Evolutionary conservation across 2,888 invertebrate genomes (phyloP).

Genomic region (Tinea trinotella): DNA sequence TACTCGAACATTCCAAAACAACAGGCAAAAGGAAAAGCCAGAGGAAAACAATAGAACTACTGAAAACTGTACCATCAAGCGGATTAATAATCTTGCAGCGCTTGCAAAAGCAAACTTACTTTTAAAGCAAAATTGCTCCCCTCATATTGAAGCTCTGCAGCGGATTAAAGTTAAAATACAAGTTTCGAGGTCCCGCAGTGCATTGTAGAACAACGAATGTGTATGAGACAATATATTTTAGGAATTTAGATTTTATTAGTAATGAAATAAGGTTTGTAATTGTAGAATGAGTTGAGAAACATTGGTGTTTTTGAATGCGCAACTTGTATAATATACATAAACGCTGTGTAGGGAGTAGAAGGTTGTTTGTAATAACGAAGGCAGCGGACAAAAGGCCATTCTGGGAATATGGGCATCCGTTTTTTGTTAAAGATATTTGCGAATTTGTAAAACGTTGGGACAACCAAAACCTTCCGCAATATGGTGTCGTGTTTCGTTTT

Average conservation of each 20-base stretch:
- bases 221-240: not conserved
- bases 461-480: not conserved
- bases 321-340: conserved; percentile 52
- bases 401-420: conserved; percentile 50
- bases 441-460: conserved; percentile 46
- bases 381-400: conserved; percentile 58
- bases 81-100: conserved; percentile 6
- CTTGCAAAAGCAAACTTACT: not conserved
- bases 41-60: not conserved
- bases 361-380: conserved; percentile 39
- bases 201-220: not conserved
- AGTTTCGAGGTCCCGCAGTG: conserved; percentile 7
- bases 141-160: conserved; percentile 10
- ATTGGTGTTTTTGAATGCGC: conserved; percentile 37
- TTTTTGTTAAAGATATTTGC: conserved; percentile 56
- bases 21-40: not conserved
- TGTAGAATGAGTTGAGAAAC: not conserved
- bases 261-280: not conserved
- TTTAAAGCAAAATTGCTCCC: conserved; percentile 1
- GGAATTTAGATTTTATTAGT: not conserved
- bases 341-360: conserved; percentile 35
- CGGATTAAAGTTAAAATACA: conserved; percentile 5
- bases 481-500: not conserved
- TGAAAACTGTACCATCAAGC: conserved; percentile 1
- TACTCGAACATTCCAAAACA: not conserved